These are phyloP conservation scores for Ptychodera flava DNA, from an alignment of 35 echinoderm and acorn worm genomes.

Conservation along the genomic window DNA sequence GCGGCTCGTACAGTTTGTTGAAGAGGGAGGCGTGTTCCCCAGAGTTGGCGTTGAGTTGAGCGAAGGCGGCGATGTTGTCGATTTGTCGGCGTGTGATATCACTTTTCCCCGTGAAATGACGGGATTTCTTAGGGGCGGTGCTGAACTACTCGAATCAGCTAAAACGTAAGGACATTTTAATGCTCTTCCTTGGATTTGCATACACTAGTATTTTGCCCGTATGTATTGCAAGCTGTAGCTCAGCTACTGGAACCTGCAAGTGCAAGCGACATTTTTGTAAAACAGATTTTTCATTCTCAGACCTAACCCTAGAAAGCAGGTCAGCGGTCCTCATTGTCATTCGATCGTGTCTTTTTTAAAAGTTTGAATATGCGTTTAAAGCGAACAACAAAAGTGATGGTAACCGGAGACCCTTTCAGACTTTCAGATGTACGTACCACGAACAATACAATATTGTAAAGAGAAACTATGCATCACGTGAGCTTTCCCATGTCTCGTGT, in stretches of 20 bases:
- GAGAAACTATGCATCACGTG: too few species aligned
- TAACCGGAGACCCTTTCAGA: too few species aligned
- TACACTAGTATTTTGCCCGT: too few species aligned
- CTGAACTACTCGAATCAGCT: slow-evolving; percentile 37
- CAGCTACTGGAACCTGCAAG: neutral
- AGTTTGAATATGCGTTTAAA: too few species aligned
- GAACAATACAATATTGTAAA: too few species aligned
- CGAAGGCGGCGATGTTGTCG: slow-evolving; percentile 66
- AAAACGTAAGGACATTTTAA: slow-evolving; percentile 45
- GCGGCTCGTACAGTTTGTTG: slow-evolving; percentile 82
- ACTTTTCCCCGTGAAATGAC: slow-evolving; percentile 45
- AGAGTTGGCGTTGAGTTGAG: slow-evolving; percentile 61
- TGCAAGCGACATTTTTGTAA: neutral
- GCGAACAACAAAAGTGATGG: too few species aligned
- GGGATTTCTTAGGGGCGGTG: slow-evolving; percentile 66
- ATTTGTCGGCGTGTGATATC: slow-evolving; percentile 50
- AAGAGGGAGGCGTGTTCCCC: slow-evolving; percentile 7
- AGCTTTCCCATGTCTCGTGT: too few species aligned
- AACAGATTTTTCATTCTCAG: neutral
- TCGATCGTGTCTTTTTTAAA: neutral
- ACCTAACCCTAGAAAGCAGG: neutral
- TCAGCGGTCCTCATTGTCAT: neutral
- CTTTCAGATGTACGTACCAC: too few species aligned
- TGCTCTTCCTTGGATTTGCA: neutral
- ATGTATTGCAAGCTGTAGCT: too few species aligned